These are phyloP conservation scores for Chloromyia formosa DNA, from an alignment of 2,888 invertebrate genomes.

Conservation along the genomic window DNA sequence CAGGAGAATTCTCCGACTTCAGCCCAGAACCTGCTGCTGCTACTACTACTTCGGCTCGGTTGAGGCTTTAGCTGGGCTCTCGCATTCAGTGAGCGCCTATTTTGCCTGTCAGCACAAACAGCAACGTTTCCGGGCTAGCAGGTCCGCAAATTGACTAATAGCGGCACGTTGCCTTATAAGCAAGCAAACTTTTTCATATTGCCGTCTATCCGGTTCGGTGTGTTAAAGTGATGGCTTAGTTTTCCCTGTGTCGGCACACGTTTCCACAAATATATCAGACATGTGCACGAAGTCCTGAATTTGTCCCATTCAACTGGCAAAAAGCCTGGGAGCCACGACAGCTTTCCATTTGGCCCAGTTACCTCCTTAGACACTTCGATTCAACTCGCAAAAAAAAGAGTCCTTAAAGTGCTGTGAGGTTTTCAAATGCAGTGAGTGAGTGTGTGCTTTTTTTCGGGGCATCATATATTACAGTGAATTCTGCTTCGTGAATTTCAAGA, in stretches of 20 bases:
- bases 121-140: slow-evolving; percentile 53
- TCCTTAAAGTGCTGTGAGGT: slow-evolving; percentile 30
- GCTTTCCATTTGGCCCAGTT: slow-evolving; percentile 40
- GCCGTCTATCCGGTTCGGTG: slow-evolving; percentile 7
- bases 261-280: background rate
- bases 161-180: slow-evolving; percentile 9
- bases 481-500: background rate
- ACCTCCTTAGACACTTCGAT: slow-evolving; percentile 22
- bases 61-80: slow-evolving; percentile 39
- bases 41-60: background rate
- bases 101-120: slow-evolving; percentile 51
- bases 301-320: background rate
- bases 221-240: background rate
- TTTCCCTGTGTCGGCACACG: background rate
- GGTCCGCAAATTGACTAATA: slow-evolving; percentile 26
- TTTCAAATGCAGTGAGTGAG: background rate
- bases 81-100: slow-evolving; percentile 35
- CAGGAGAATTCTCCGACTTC: slow-evolving; percentile 9
- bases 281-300: slow-evolving; percentile 1
- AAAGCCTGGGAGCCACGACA: slow-evolving; percentile 8
- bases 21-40: background rate
- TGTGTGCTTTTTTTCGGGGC: slow-evolving; percentile 9
- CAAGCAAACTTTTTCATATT: slow-evolving; percentile 9
- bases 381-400: slow-evolving; percentile 16
- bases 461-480: slow-evolving; percentile 2